These are phyloP conservation scores for Siniperca scherzeri DNA, from an alignment of 2,797 vertebrate genomes.

Conservation along the genomic window DNA sequence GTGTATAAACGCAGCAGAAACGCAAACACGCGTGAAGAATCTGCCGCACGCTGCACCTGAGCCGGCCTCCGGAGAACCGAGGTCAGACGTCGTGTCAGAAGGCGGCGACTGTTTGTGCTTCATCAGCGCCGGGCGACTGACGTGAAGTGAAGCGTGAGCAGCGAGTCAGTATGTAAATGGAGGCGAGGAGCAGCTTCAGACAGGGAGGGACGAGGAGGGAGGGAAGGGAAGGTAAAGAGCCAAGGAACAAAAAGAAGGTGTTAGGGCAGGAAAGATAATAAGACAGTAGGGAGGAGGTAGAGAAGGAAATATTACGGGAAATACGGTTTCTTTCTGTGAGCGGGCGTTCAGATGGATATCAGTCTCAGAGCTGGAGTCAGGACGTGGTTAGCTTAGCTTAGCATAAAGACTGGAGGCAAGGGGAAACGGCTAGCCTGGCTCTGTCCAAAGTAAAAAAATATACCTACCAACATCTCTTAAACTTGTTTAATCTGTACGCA, in stretches of 20 bases:
- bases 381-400: no score
- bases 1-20: neutral
- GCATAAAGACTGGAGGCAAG: no score
- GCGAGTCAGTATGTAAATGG: constrained; percentile 1
- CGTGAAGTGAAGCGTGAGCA: neutral
- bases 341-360: no score
- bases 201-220: neutral
- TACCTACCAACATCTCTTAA: neutral
- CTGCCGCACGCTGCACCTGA: constrained; percentile 9
- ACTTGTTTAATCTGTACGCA: neutral
- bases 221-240: no score
- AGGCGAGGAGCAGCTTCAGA: neutral
- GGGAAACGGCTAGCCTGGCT: no score
- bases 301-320: neutral
- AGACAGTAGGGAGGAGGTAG: neutral
- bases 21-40: constrained; percentile 25
- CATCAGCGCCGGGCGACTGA: constrained; percentile 4
- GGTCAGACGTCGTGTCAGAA: constrained; percentile 3
- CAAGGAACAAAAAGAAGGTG: no score
- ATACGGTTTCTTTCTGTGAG: no score
- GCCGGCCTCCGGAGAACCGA: constrained; percentile 2
- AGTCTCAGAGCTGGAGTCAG: no score
- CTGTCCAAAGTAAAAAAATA: no score
- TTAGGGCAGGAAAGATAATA: no score
- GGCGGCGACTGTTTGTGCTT: constrained; percentile 9